Evolutionary conservation across 2,888 invertebrate genomes (phyloP).

Genomic region (Melitaea athalia): DNA sequence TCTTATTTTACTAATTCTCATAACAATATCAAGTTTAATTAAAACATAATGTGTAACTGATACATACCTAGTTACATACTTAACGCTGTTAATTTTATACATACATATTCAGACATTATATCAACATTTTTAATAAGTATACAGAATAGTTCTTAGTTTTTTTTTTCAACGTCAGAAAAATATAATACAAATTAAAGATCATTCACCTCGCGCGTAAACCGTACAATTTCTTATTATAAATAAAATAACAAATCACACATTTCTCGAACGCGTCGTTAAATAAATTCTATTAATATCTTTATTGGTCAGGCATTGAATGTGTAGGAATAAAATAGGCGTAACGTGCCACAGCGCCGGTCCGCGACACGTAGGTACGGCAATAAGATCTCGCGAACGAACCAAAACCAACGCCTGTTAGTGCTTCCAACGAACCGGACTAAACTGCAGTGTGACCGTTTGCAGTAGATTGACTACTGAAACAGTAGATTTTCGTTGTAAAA

Average conservation of each 20-base stretch:
- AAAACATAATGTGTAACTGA: neutral
- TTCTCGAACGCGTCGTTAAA: neutral
- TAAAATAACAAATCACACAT: neutral
- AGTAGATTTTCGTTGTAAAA: no score
- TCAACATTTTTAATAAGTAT: no score
- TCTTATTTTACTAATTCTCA: neutral
- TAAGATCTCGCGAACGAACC: conserved; percentile 11
- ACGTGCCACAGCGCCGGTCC: conserved; percentile 17
- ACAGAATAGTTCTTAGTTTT: no score
- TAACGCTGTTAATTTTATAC: no score
- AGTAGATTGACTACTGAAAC: no score
- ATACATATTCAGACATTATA: no score
- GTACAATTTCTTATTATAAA: neutral
- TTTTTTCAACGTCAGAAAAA: neutral
- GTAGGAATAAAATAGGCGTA: conserved; percentile 52
- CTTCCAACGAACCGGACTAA: conserved; percentile 71
- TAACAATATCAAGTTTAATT: neutral
- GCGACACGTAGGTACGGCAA: conserved; percentile 27
- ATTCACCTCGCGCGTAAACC: neutral
- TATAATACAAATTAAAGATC: neutral
- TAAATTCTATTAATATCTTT: conserved; percentile 10
- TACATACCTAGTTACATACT: no score
- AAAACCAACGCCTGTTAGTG: conserved; percentile 4
- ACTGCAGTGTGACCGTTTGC: no score
- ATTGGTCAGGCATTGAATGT: conserved; percentile 4